Conservation (phyloP, 1,140 invertebrate genomes). For the Steinernema feltiae region DNA sequence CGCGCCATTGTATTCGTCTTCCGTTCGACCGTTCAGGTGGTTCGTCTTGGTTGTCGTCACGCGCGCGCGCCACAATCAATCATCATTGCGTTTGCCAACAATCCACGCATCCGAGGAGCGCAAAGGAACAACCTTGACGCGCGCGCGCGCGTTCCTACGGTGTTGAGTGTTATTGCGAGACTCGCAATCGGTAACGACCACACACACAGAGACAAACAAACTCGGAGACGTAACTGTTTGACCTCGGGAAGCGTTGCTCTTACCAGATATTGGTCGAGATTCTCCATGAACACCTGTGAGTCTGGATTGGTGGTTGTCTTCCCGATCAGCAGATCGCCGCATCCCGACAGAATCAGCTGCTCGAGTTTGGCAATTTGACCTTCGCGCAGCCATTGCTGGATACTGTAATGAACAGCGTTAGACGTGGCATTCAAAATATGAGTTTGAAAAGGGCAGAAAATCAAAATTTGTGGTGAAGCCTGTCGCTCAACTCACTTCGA, state of each 20-base stretch:
- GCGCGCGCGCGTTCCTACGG: not conserved
- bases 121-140: not conserved
- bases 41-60: not conserved
- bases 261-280: constrained; percentile 68
- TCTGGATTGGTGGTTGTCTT: constrained; percentile 67
- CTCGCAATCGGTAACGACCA: too few species aligned
- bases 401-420: constrained; percentile 29
- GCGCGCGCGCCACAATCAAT: not conserved
- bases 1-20: not conserved
- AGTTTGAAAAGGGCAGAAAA: too few species aligned
- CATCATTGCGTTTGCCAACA: not conserved
- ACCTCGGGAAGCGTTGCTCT: constrained; percentile 26
- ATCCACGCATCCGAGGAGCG: too few species aligned
- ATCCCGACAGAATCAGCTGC: constrained; percentile 61
- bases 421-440: too few species aligned
- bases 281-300: constrained; percentile 67
- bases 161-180: constrained; percentile 6
- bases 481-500: constrained; percentile 46
- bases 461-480: too few species aligned
- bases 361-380: constrained; percentile 60
- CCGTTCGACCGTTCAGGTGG: constrained; percentile 8
- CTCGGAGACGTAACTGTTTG: not conserved
- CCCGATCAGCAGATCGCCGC: constrained; percentile 66
- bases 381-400: constrained; percentile 63
- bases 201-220: not conserved